A percentile compares a stretch with the other conserved stretches of the same genome.
These are phyloP conservation scores for Ochropleura plecta DNA, from an alignment of 2,888 invertebrate species.

Conservation along the genomic window DNA sequence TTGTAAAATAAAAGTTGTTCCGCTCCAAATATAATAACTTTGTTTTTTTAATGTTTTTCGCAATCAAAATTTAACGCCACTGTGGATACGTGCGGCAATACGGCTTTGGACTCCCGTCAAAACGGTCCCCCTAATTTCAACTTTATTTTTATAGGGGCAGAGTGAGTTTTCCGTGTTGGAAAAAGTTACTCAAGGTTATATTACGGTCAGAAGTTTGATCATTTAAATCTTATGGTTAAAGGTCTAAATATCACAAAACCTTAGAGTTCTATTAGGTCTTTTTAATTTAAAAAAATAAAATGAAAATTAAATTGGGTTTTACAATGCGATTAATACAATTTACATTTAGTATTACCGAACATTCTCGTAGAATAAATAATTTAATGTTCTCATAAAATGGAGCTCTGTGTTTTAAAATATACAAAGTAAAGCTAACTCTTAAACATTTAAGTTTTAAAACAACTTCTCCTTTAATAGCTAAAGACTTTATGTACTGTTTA, in stretches of 20 bases:
- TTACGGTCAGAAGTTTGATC: conserved; percentile 53
- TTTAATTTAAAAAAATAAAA: conserved; percentile 10
- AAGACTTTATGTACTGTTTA: conserved; percentile 22
- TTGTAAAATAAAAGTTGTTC: conserved; percentile 67
- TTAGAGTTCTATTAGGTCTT: conserved; percentile 35
- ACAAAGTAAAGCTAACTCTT: conserved; percentile 12
- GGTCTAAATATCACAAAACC: conserved; percentile 40
- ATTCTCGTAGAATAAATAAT: conserved; percentile 1
- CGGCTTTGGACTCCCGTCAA: conserved; percentile 44
- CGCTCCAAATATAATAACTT: conserved; percentile 65
- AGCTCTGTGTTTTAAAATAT: conserved; percentile 9
- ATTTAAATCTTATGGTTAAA: conserved; percentile 54
- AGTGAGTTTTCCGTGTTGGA: conserved; percentile 39
- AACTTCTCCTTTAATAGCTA: conserved; percentile 3
- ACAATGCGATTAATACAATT: conserved; percentile 12
- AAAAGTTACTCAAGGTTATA: conserved; percentile 35
- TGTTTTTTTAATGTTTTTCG: conserved; percentile 65
- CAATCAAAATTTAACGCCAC: conserved; percentile 69
- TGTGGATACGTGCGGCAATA: conserved; percentile 67
- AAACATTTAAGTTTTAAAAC: conserved; percentile 22
- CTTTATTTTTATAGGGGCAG: conserved; percentile 46
- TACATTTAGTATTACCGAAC: conserved; percentile 8
- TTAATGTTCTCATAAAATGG: background rate
- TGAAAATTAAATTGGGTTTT: conserved; percentile 34
- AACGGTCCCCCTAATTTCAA: conserved; percentile 44